A percentile compares a stretch with the other conserved stretches of the same genome.
Conservation (phyloP, 2,888 invertebrate species). For the Ischnus inquisitorius region DNA sequence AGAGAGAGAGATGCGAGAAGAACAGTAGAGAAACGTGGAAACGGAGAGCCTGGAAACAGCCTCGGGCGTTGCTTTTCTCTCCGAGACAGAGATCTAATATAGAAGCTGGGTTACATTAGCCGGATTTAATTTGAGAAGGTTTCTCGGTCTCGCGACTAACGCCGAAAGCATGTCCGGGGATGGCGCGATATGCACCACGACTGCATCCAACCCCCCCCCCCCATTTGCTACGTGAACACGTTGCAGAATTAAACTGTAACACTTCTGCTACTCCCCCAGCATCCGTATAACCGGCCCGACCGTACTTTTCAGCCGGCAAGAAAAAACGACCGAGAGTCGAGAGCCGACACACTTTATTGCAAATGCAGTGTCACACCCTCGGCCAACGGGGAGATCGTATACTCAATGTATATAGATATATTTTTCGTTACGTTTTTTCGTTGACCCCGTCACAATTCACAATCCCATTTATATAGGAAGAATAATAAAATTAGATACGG, state of each 20-base stretch:
- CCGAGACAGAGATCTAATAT: constrained; percentile 80
- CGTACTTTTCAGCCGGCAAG: constrained; percentile 25
- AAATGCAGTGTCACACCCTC: constrained; percentile 78
- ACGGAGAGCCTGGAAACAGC: constrained; percentile 29
- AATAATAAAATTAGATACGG: too few species aligned
- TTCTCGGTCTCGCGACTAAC: constrained; percentile 67
- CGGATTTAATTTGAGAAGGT: constrained; percentile 81
- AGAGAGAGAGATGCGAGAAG: too few species aligned
- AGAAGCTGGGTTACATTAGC: constrained; percentile 82
- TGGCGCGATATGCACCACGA: constrained; percentile 22
- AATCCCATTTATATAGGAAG: too few species aligned
- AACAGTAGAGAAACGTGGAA: constrained; percentile 7
- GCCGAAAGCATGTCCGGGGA: constrained; percentile 68
- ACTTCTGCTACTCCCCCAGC: constrained; percentile 10
- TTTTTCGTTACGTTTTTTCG: not conserved
- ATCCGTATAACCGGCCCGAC: constrained; percentile 20
- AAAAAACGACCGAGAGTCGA: constrained; percentile 10
- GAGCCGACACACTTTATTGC: constrained; percentile 77
- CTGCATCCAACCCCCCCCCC: not conserved
- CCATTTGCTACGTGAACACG: not conserved
- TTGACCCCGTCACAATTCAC: not conserved
- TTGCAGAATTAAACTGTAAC: constrained; percentile 29
- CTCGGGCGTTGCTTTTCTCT: constrained; percentile 45
- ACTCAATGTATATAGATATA: not conserved
- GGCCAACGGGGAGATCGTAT: constrained; percentile 43